phyloP scores from a whole-genome alignment of 2,888 invertebrate genomes.

The Torymus auratus region DNA sequence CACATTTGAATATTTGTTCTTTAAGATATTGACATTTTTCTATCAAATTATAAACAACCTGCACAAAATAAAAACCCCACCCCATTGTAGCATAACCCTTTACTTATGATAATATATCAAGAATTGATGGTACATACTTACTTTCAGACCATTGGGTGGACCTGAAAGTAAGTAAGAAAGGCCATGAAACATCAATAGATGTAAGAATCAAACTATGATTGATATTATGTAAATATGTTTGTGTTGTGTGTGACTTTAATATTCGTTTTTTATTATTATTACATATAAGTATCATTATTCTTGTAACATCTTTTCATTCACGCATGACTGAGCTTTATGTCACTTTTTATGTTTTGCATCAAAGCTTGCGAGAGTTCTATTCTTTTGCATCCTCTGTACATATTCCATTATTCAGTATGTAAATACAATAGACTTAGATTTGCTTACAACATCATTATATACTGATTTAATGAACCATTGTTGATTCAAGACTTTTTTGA shows the following conservation, averaged over 20 bases:
- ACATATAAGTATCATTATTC: conserved; percentile 11
- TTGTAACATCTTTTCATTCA: conserved; percentile 24
- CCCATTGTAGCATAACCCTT: no score
- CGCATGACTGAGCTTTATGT: conserved; percentile 32
- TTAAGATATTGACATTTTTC: no score
- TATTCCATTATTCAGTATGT: not conserved
- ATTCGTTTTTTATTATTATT: conserved; percentile 9
- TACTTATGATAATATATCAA: not conserved
- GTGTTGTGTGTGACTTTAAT: conserved; percentile 10
- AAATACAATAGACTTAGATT: not conserved
- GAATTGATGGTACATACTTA: conserved; percentile 51
- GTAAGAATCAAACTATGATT: conserved; percentile 41
- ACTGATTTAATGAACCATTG: not conserved
- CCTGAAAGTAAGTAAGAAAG: conserved; percentile 55
- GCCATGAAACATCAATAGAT: conserved; percentile 5
- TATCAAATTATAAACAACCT: no score
- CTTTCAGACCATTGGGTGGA: conserved; percentile 49
- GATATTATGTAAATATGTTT: conserved; percentile 34
- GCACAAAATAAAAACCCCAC: no score
- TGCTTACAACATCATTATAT: not conserved
- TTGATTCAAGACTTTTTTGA: conserved; percentile 2
- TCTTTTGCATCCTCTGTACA: conserved; percentile 18
- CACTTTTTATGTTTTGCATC: conserved; percentile 18
- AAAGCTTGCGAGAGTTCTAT: conserved; percentile 20
- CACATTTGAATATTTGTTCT: no score